Evolutionary conservation across 2,888 invertebrate genomes (phyloP).

Genomic region (Cheilosia grossa): DNA sequence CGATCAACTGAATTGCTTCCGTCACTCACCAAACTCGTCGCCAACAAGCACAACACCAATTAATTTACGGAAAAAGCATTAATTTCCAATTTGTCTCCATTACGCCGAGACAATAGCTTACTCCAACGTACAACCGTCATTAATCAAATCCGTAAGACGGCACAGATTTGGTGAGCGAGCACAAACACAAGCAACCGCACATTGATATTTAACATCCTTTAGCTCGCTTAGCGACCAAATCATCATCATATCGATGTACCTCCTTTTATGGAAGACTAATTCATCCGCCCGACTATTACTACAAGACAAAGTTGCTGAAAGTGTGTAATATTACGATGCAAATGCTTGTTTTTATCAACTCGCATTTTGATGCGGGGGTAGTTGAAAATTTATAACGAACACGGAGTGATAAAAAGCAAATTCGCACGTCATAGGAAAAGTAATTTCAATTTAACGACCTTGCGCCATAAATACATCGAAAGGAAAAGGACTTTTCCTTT

Average conservation of each 20-base stretch:
- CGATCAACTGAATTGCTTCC: no score
- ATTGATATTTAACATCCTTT: constrained; percentile 43
- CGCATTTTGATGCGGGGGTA: constrained; percentile 20
- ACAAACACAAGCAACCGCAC: background rate
- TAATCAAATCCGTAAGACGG: constrained; percentile 50
- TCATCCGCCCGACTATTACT: background rate
- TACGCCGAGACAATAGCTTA: constrained; percentile 25
- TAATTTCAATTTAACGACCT: constrained; percentile 63
- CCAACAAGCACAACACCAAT: constrained; percentile 8
- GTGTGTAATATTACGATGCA: constrained; percentile 43
- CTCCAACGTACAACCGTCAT: constrained; percentile 19
- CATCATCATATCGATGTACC: constrained; percentile 46
- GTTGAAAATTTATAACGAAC: constrained; percentile 11
- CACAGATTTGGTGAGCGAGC: constrained; percentile 8
- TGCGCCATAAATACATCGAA: constrained; percentile 40
- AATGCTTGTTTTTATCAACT: constrained; percentile 48
- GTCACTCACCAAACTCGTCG: background rate
- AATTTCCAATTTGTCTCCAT: constrained; percentile 65
- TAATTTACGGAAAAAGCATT: constrained; percentile 1
- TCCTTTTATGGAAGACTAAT: constrained; percentile 6
- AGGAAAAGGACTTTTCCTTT: constrained; percentile 18
- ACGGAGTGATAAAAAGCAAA: constrained; percentile 20
- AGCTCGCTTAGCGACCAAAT: constrained; percentile 47
- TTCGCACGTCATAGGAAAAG: constrained; percentile 62
- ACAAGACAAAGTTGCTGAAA: constrained; percentile 23